Base-by-base conservation (phyloP, 2,797 vertebrate species). In the Fratercula arctica region DNA sequence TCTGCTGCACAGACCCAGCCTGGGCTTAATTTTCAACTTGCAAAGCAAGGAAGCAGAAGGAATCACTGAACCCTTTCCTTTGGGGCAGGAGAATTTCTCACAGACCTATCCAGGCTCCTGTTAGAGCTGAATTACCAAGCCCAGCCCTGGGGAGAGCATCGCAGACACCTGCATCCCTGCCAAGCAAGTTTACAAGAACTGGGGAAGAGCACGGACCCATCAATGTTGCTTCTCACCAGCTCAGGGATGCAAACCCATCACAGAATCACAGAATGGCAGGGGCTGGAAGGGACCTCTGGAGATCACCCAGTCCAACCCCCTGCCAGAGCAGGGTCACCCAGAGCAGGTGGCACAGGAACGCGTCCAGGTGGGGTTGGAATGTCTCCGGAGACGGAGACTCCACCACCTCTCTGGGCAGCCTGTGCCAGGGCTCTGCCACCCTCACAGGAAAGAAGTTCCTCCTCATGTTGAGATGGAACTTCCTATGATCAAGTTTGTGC, bases 11-110 rank as follows among this genome's bases (percentile, higher is more conserved):
- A 63, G 13, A 67, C 15, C 37, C 16, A 23, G 20, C 2, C 39
- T 11, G 31, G 66, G 68, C 46, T 90, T 91, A 53, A 50, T 91
- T 87, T 89, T 96, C 90, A 94, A 59, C 82, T 41, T 11, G 26
- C 41, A 45, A 51, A 80, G 21, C 1, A 14, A 89, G 39, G 80
- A 84, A 93, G 29, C 46, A 76, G 68, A 53, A 84, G 56, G 59
- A 46, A 19, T 35, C 66, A 21, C 13, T 6, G 57, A 78, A 53
- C 23, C 45, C 54, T 69, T 72, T 57, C 33, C 48, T 70, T 10
- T 26, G 19, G 16, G 16, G 37, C 26, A 35, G 31, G 48, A 48
- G 51, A 20, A 11, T 80, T 78, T 72, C 41, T 82, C 81, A 50
- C 35, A 45, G n/a, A 4, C 1, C 2, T 1, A 16, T n/a, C 64